Base-by-base conservation (phyloP, 1,140 invertebrate genomes). In the Sycophaga agraensis region DNA sequence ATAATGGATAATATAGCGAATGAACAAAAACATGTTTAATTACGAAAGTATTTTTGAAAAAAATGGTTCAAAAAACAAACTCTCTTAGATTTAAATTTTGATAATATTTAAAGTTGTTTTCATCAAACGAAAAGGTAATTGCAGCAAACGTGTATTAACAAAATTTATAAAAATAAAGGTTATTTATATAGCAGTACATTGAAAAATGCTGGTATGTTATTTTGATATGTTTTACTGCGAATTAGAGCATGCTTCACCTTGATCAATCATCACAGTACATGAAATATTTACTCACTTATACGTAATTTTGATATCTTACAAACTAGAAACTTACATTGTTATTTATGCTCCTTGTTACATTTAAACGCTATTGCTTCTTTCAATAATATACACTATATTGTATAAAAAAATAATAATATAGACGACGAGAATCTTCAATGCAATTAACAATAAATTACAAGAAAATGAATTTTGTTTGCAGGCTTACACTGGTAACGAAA, bases 181-280 rank as follows among this genome's bases (percentile, higher is more conserved):
- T n/a, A n/a, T n/a, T n/a, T n/a, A n/a, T n/a, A n/a, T n/a, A n/a
- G n/a, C n/a, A n/a, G n/a, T n/a, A 19, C 24, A 21, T 8, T 51
- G 11, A 37, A 22, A 4, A 42, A n/a, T 2, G 7, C 22, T 53
- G 7, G 46, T 55, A n/a, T n/a, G 17, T 34, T 12, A 37, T n/a
- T n/a, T n/a, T 37, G 43, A 24, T 31, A 56, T 56, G 40, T 17
- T 43, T 56, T 5, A 45, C 14, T 12, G 31, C 43, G 39, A 56
- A 56, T 35, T 16, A 39, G 34, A 24, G 6, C 19, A 39, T 42
- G 35, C 14, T 50, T 59, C 37, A 16, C 42, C 50, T 59, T 59
- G 39, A 51, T 50, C 49, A 17, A 46, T 45, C 48, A 60, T 60
- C 49, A 60, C 58, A 60, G 49, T 60, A 60, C 31, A 59, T 28